These are phyloP conservation scores for Chelonus insularis DNA, from an alignment of 1,140 invertebrate species.

Conservation along the genomic window DNA sequence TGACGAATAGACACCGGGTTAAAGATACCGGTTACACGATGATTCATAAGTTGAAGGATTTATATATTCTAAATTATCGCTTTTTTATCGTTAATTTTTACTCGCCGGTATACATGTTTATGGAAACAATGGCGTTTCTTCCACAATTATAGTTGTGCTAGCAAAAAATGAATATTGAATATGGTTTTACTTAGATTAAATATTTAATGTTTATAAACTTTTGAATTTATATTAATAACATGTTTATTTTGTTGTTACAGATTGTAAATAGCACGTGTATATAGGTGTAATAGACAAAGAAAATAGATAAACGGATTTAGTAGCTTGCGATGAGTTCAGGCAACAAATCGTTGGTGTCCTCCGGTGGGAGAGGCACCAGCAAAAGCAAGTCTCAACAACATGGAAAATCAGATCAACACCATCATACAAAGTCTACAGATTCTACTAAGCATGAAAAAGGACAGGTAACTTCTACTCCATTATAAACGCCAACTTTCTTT, in stretches of 20 bases:
- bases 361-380: conserved; percentile 49
- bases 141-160: too few species aligned
- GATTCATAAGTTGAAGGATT: neutral
- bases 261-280: conserved; percentile 63
- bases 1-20: neutral
- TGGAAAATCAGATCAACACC: conserved; percentile 55
- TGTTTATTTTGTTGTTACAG: conserved; percentile 46
- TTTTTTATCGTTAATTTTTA: too few species aligned
- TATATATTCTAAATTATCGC: too few species aligned
- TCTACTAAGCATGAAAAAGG: conserved; percentile 55
- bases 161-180: too few species aligned
- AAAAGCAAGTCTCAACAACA: conserved; percentile 54
- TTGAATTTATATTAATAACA: neutral
- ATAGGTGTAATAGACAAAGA: conserved; percentile 55
- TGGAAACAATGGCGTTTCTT: too few species aligned
- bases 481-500: neutral
- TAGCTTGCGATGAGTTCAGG: conserved; percentile 57
- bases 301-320: conserved; percentile 48
- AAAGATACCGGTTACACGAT: neutral
- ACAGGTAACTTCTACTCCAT: conserved; percentile 42
- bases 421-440: conserved; percentile 54
- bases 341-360: conserved; percentile 56
- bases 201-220: too few species aligned
- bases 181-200: too few species aligned
- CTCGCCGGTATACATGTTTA: too few species aligned